Evolutionary conservation across 2,797 vertebrate genomes (phyloP).

Genomic region (Neomorphus geoffroyi): DNA sequence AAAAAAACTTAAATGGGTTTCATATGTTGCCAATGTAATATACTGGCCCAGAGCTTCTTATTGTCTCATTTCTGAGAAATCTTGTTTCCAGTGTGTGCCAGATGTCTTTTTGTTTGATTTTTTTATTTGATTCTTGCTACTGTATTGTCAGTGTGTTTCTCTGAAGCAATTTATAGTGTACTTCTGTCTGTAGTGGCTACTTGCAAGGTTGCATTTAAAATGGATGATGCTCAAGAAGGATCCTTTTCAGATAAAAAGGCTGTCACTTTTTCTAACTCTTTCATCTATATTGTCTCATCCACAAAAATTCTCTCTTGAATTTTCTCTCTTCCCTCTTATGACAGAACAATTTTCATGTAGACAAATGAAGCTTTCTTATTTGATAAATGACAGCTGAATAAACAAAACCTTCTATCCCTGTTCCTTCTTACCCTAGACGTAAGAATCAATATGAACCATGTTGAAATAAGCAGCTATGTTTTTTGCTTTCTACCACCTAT

Average conservation of each 20-base stretch:
- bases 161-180: slow-evolving; percentile 45
- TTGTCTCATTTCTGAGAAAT: slow-evolving; percentile 5
- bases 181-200: slow-evolving; percentile 31
- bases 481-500: slow-evolving; percentile 16
- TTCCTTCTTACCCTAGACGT: background rate
- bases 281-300: background rate
- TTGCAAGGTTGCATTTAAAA: slow-evolving; percentile 34
- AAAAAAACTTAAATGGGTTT: background rate
- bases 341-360: background rate
- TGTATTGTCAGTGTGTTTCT: slow-evolving; percentile 40
- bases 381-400: slow-evolving; percentile 30
- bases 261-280: background rate
- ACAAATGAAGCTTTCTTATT: background rate
- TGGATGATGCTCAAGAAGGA: background rate
- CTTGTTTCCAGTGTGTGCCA: slow-evolving; percentile 60
- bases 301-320: background rate
- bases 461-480: background rate
- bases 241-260: background rate
- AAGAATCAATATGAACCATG: accelerated
- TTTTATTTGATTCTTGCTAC: slow-evolving; percentile 53
- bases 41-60: background rate
- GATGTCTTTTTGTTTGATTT: slow-evolving; percentile 45
- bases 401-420: background rate
- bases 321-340: slow-evolving; percentile 12
- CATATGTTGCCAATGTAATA: slow-evolving; percentile 36